Percentiles rank a stretch among this genome's conserved stretches.
Conservation (phyloP, 2,888 invertebrate genomes). For the Leptogaster cylindrica region DNA sequence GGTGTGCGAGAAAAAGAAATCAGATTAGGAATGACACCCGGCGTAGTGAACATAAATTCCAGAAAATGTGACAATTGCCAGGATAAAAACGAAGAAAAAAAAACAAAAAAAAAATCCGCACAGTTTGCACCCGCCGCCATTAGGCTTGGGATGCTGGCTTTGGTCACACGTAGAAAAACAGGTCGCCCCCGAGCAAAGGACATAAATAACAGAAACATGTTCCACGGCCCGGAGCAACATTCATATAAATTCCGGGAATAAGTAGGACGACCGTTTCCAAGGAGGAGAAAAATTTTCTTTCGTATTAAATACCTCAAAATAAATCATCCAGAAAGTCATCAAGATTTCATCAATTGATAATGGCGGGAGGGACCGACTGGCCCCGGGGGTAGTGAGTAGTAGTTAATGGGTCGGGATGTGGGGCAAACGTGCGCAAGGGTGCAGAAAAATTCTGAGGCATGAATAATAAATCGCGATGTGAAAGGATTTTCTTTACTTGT, state of each 20-base stretch:
- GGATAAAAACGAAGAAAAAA: neutral
- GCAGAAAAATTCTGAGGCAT: conserved; percentile 30
- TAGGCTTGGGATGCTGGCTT: neutral
- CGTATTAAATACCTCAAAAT: conserved; percentile 43
- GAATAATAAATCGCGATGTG: conserved; percentile 36
- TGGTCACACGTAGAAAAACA: conserved; percentile 24
- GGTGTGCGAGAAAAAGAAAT: conserved; percentile 15
- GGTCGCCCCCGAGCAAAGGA: conserved; percentile 16
- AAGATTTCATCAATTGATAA: conserved; percentile 49
- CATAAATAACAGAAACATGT: conserved; percentile 42
- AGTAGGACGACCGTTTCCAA: conserved; percentile 19
- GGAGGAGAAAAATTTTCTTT: conserved; percentile 20
- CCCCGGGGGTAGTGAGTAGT: neutral
- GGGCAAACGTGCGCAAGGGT: conserved; percentile 15
- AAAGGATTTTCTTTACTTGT: conserved; percentile 30
- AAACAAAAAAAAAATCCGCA: conserved; percentile 4
- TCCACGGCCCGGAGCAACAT: conserved; percentile 30
- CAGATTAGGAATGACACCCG: conserved; percentile 35
- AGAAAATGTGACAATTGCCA: conserved; percentile 37
- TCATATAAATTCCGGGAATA: conserved; percentile 40
- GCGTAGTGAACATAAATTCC: conserved; percentile 27
- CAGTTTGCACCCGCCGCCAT: neutral
- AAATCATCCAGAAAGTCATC: conserved; percentile 49
- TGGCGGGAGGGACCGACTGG: neutral
- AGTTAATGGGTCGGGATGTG: conserved; percentile 22